Percentiles rank a stretch among this genome's conserved stretches.
Conservation (phyloP, 2,888 invertebrate species). For the Ceramica pisi region DNA sequence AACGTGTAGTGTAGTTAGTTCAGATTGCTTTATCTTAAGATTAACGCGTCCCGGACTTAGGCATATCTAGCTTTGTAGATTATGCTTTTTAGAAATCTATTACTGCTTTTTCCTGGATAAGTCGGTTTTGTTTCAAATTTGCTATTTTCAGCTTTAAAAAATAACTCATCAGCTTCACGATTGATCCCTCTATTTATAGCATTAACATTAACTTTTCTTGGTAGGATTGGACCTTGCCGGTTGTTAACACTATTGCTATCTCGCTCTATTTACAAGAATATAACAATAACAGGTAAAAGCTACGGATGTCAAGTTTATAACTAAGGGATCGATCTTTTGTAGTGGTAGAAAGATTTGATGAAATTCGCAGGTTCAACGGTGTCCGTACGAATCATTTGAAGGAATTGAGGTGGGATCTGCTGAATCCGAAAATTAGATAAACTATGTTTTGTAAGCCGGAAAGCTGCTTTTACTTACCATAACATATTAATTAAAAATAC, state of each 20-base stretch:
- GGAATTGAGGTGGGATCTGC: not conserved
- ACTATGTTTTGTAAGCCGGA: not conserved
- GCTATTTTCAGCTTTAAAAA: constrained; percentile 7
- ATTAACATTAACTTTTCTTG: constrained; percentile 4
- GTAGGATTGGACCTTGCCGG: not conserved
- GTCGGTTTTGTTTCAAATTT: not conserved
- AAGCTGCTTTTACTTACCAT: not conserved
- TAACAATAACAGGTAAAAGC: constrained; percentile 39
- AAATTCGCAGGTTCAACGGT: constrained; percentile 16
- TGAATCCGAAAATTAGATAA: not conserved
- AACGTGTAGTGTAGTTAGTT: constrained; percentile 15
- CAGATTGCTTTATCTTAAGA: constrained; percentile 21
- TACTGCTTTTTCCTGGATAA: not conserved
- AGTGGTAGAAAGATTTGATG: constrained; percentile 4
- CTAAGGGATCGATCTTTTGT: constrained; percentile 29
- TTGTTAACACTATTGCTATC: constrained; percentile 8
- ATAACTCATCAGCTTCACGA: constrained; percentile 15
- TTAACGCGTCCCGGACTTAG: constrained; percentile 6
- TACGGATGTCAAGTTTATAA: constrained; percentile 25
- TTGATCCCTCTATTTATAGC: constrained; percentile 17
- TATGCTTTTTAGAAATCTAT: constrained; percentile 14
- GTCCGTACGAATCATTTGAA: not conserved
- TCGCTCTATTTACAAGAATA: constrained; percentile 20
- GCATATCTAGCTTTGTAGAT: not conserved
- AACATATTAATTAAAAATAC: not conserved